Conservation (phyloP, 2,888 invertebrate genomes). For the Helobdella robusta region DNA sequence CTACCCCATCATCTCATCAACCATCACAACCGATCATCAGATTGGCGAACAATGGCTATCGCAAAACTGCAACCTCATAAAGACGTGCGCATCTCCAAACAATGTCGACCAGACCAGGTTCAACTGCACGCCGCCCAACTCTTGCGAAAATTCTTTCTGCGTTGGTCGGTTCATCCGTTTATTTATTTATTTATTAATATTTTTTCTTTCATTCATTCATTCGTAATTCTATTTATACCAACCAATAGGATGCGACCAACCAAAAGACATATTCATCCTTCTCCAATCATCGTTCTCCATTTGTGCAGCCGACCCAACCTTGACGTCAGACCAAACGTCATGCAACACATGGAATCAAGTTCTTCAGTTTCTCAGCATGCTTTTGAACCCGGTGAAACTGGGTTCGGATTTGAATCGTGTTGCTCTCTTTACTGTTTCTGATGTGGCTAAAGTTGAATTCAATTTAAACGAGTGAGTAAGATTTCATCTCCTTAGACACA, state of each 20-base stretch:
- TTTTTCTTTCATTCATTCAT: too few species aligned
- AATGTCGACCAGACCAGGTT: background rate
- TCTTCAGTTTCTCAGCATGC: background rate
- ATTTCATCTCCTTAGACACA: too few species aligned
- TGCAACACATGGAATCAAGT: background rate
- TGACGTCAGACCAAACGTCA: background rate
- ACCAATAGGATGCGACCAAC: conserved; percentile 9
- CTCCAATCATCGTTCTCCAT: background rate
- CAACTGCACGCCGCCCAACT: background rate
- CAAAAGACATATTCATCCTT: background rate
- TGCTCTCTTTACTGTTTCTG: background rate
- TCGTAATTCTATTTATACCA: too few species aligned
- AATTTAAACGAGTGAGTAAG: background rate
- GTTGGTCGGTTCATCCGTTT: too few species aligned
- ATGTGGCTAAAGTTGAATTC: conserved; percentile 7
- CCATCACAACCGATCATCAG: too few species aligned
- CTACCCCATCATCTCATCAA: too few species aligned
- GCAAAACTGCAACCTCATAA: background rate
- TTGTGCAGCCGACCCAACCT: background rate
- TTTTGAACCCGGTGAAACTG: background rate
- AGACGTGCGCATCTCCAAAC: background rate
- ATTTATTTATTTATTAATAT: too few species aligned
- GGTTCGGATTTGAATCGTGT: background rate
- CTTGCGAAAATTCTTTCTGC: background rate
- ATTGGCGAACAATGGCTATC: background rate